A percentile compares a stretch with the other conserved stretches of the same genome.
Evolutionary conservation across 2,888 invertebrate species (phyloP).

Genomic region (Macrosoma leucophasiata): DNA sequence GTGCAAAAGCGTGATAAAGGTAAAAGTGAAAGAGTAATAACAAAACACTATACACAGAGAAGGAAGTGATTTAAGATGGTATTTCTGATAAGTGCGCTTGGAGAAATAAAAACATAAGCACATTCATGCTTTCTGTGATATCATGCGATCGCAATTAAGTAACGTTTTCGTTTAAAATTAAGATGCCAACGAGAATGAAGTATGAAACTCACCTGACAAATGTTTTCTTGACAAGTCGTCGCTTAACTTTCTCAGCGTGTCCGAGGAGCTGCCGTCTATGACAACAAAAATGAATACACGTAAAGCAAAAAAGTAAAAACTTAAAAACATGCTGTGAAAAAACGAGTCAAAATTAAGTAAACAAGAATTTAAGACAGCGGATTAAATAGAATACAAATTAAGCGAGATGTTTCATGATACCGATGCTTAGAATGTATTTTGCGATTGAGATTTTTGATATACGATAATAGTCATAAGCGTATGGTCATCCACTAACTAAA

Average conservation of each 20-base stretch:
- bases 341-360: slow-evolving; percentile 26
- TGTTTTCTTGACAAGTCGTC: slow-evolving; percentile 73
- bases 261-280: slow-evolving; percentile 71
- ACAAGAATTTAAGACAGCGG: slow-evolving; percentile 21
- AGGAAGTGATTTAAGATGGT: slow-evolving; percentile 32
- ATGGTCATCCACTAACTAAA: slow-evolving; percentile 4
- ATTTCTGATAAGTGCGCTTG: too few species aligned
- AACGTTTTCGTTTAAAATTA: too few species aligned
- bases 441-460: slow-evolving; percentile 35
- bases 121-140: slow-evolving; percentile 45
- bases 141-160: slow-evolving; percentile 42
- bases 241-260: slow-evolving; percentile 66
- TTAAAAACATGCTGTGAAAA: slow-evolving; percentile 60
- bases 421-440: slow-evolving; percentile 31
- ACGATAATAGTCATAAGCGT: slow-evolving; percentile 32
- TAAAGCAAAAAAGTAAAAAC: slow-evolving; percentile 62
- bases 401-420: slow-evolving; percentile 26
- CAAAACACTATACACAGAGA: slow-evolving; percentile 25
- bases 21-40: slow-evolving; percentile 31
- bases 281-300: slow-evolving; percentile 67
- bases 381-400: slow-evolving; percentile 26
- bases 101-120: slow-evolving; percentile 39
- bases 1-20: slow-evolving; percentile 41
- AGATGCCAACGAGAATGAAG: slow-evolving; percentile 1
- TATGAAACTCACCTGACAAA: slow-evolving; percentile 65